phyloP scores from a whole-genome alignment of 2,888 invertebrate species.

The Cephus nigrinus region DNA sequence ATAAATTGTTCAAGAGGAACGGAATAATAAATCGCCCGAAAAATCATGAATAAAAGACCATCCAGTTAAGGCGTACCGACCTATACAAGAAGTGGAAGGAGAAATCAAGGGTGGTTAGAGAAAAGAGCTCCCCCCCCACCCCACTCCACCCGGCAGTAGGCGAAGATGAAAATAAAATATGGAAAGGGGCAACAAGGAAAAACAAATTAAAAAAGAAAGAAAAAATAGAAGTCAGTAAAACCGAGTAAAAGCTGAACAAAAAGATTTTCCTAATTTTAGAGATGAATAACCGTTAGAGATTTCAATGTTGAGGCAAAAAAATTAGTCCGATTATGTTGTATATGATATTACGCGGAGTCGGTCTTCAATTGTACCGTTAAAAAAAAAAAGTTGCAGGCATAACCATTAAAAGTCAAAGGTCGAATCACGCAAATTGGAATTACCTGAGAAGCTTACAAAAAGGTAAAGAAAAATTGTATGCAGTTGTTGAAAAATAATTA shows the following conservation, averaged over 20 bases:
- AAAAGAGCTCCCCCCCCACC: not conserved
- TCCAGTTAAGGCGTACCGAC: not conserved
- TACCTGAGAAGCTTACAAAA: not conserved
- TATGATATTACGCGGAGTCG: not conserved
- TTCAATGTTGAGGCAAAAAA: not conserved
- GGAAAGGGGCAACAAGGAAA: not conserved
- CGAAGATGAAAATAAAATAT: not conserved
- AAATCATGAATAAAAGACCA: not conserved
- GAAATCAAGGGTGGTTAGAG: not conserved
- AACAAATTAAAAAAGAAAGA: not conserved
- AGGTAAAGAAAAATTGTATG: not conserved
- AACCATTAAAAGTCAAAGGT: not conserved
- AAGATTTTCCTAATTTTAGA: not conserved
- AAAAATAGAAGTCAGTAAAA: not conserved
- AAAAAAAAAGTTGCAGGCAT: not conserved
- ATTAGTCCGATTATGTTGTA: not conserved
- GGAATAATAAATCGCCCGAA: not conserved
- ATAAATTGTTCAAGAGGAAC: not conserved
- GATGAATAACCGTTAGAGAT: not conserved
- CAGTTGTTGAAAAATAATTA: not conserved
- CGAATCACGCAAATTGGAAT: not conserved
- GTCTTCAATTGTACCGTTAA: not conserved
- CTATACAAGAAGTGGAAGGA: not conserved
- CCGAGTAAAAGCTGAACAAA: not conserved
- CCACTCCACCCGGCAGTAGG: not conserved